Percentiles rank a stretch among this genome's conserved stretches.
These are phyloP conservation scores for Hydrochoerus hydrochaeris DNA, from an alignment of 2,113 vertebrate genomes.

Conservation along the genomic window DNA sequence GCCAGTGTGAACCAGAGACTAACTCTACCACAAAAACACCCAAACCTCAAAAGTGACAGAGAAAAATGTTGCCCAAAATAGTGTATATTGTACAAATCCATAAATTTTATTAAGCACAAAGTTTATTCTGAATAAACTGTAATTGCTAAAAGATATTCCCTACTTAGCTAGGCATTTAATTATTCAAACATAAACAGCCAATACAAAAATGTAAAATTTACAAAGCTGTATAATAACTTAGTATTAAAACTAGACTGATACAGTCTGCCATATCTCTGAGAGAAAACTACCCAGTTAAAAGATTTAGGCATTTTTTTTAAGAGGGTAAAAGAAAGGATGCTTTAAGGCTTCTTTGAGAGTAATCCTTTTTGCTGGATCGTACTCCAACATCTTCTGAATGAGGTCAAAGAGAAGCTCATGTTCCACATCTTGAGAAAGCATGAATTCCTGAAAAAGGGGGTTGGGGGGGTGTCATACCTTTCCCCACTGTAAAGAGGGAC, in stretches of 20 bases:
- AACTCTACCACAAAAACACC: background rate
- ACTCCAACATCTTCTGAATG: conserved; percentile 92
- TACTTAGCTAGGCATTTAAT: conserved; percentile 65
- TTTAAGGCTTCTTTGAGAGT: conserved; percentile 89
- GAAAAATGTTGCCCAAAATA: background rate
- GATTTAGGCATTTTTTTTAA: conserved; percentile 22
- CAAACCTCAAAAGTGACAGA: background rate
- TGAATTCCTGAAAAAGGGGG: conserved; percentile 91
- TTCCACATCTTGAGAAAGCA: conserved; percentile 88
- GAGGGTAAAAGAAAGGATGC: conserved; percentile 89
- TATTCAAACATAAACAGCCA: conserved; percentile 61
- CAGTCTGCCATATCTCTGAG: conserved; percentile 83
- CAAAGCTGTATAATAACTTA: conserved; percentile 81
- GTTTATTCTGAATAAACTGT: conserved; percentile 68
- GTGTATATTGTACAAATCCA: background rate
- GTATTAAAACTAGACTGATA: conserved; percentile 85
- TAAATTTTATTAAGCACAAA: conserved; percentile 56
- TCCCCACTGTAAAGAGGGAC: background rate
- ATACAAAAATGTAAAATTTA: conserved; percentile 77
- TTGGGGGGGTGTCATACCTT: background rate
- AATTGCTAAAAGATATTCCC: conserved; percentile 31
- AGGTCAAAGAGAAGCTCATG: conserved; percentile 92
- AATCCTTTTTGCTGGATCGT: conserved; percentile 89
- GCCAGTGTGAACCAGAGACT: background rate
- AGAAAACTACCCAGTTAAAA: conserved; percentile 59